Percentiles rank a stretch among this genome's conserved stretches.
These are phyloP conservation scores for Eutrigla gurnardus DNA, from an alignment of 2,797 vertebrate species.

Conservation along the genomic window DNA sequence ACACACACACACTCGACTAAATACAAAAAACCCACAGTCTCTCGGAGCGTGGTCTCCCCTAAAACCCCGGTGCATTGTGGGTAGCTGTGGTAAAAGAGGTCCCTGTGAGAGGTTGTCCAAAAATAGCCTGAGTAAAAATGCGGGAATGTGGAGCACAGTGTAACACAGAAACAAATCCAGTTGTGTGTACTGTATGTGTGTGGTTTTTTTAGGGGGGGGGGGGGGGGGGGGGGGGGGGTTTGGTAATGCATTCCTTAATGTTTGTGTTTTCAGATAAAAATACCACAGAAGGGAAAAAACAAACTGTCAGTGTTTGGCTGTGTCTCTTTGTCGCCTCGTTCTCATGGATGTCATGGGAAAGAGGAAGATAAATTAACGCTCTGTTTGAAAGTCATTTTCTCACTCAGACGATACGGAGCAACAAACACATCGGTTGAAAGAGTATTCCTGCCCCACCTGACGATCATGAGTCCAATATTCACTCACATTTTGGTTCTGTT, in stretches of 20 bases:
- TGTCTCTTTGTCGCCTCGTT: constrained; percentile 8
- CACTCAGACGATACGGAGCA: neutral
- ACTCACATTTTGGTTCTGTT: constrained; percentile 3
- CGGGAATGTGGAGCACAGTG: constrained; percentile 60
- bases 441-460: too few species aligned
- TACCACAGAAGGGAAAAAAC: constrained; percentile 44
- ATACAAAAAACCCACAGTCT: constrained; percentile 77
- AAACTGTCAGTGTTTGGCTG: constrained; percentile 3
- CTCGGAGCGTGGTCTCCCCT: constrained; percentile 77
- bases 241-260: constrained; percentile 55
- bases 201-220: neutral
- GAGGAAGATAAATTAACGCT: neutral
- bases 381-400: neutral
- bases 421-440: neutral
- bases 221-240: constrained; percentile 6
- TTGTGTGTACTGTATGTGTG: constrained; percentile 33
- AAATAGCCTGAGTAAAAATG: constrained; percentile 80
- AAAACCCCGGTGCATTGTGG: constrained; percentile 76
- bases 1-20: constrained; percentile 67
- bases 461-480: neutral
- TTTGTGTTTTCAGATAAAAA: constrained; percentile 56
- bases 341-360: constrained; percentile 23
- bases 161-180: constrained; percentile 52
- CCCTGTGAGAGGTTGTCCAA: constrained; percentile 75
- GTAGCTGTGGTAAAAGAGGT: constrained; percentile 80